Percentiles rank a stretch among this genome's conserved stretches.
Evolutionary conservation across 1,140 invertebrate genomes (phyloP).

Genomic region (Zaprionus ghesquierei): DNA sequence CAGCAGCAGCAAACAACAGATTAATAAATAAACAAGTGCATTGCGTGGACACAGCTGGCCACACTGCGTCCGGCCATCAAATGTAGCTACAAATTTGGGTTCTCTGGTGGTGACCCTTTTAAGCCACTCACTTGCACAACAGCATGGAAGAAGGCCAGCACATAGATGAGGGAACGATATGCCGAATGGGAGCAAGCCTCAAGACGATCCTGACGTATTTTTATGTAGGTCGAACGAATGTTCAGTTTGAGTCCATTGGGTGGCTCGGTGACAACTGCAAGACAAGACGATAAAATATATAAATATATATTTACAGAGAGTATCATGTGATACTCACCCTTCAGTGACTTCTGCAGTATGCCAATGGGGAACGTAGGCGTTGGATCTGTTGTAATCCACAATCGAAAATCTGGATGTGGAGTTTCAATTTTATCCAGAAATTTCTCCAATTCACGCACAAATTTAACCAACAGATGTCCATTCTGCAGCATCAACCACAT

Average conservation of each 20-base stretch:
- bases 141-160: constrained; percentile 94
- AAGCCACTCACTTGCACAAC: constrained; percentile 88
- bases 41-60: constrained; percentile 47
- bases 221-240: constrained; percentile 93
- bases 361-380: constrained; percentile 93
- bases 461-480: constrained; percentile 92
- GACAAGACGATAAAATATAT: neutral
- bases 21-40: constrained; percentile 73
- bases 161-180: constrained; percentile 91
- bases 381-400: constrained; percentile 96
- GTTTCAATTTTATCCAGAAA: constrained; percentile 89
- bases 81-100: constrained; percentile 43
- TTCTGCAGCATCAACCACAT: constrained; percentile 96
- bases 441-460: constrained; percentile 91
- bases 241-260: constrained; percentile 95
- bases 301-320: neutral
- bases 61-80: neutral
- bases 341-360: constrained; percentile 92
- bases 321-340: constrained; percentile 85
- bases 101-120: constrained; percentile 28
- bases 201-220: constrained; percentile 88
- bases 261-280: constrained; percentile 92
- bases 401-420: constrained; percentile 94
- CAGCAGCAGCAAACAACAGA: constrained; percentile 43
- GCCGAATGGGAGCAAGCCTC: constrained; percentile 88